These are phyloP conservation scores for Indri indri DNA, from an alignment of 2,113 vertebrate genomes.

Conservation along the genomic window DNA sequence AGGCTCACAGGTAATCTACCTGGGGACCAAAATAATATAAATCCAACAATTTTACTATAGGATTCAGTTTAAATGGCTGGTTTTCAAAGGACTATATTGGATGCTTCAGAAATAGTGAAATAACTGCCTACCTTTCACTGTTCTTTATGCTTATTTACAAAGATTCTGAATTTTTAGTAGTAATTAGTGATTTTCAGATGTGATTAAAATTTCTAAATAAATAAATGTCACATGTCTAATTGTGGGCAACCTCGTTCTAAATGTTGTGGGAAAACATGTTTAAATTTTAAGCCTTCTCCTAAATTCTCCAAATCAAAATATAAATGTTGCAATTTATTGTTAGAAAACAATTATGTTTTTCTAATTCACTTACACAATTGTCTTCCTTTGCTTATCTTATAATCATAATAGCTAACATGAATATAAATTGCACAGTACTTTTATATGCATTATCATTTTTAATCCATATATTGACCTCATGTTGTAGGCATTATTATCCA, in stretches of 20 bases:
- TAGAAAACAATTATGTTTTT: background rate
- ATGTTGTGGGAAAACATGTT: conserved; percentile 1
- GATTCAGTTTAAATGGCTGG: background rate
- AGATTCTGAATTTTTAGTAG: conserved; percentile 26
- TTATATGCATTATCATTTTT: background rate
- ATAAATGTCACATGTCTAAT: background rate
- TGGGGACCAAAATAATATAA: background rate
- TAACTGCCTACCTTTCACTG: background rate
- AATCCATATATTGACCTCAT: background rate
- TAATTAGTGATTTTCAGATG: conserved; percentile 29
- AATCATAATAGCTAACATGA: background rate
- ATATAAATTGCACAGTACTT: background rate
- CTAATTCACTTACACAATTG: background rate
- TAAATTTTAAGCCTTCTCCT: conserved; percentile 39
- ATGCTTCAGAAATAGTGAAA: background rate
- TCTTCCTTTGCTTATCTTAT: conserved; percentile 1
- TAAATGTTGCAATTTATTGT: background rate
- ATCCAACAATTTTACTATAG: background rate
- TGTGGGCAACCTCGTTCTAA: background rate
- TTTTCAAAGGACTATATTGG: background rate
- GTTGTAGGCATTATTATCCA: background rate
- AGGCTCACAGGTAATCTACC: background rate
- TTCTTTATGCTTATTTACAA: background rate
- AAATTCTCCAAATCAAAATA: background rate
- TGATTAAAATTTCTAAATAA: conserved; percentile 32